Base-by-base conservation (phyloP, 1,140 invertebrate genomes). In the Drosophila pruinosa region DNA sequence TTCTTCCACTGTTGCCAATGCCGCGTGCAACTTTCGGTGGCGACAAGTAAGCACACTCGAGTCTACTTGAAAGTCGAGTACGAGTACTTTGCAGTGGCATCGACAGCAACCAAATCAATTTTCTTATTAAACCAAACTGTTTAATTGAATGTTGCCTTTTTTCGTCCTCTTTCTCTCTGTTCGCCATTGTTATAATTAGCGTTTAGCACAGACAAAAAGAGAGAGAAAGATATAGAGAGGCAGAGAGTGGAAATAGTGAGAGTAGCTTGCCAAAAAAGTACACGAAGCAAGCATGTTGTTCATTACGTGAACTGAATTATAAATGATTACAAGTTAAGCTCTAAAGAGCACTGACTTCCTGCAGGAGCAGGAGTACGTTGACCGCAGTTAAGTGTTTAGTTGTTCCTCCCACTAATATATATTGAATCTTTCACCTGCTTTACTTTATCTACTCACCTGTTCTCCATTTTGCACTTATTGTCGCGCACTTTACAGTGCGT, bases 381-480 rank as follows among this genome's bases (percentile, higher is more conserved):
- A 48, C 45, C 45, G 45, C 45, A 28, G 12, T 28, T 28, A 26
- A 48, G 24, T 48, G 12, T 28, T 48, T 28, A 48, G 12, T 28
- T 12, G 4, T 12, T 38, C 1, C 12, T 38, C 5, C 5, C 12
- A 5, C 36, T 12, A 10, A 1, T 22, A n/a, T n/a, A n/a, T n/a
- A n/a, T n/a, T n/a, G n/a, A n/a, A n/a, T 7, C 10, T 14, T 12
- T 0, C 34, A 2, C 8, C 10, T 53, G 21, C 14, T 43, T 43
- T 34, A 28, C 6, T 14, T 15, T 21, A 3, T 24, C 15, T 10
- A 90, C 93, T 94, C 92, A 97, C 96, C 95, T 95, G 92, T 96
- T 95, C 65, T 97, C 96, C 95, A 97, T 97, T 78, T 94, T 94
- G 92, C 97, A 98, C 91, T 95, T 95, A 82, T 95, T 95, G 70